phyloP scores from a whole-genome alignment of 2,113 vertebrate genomes.

The Sclerurus mexicanus region DNA sequence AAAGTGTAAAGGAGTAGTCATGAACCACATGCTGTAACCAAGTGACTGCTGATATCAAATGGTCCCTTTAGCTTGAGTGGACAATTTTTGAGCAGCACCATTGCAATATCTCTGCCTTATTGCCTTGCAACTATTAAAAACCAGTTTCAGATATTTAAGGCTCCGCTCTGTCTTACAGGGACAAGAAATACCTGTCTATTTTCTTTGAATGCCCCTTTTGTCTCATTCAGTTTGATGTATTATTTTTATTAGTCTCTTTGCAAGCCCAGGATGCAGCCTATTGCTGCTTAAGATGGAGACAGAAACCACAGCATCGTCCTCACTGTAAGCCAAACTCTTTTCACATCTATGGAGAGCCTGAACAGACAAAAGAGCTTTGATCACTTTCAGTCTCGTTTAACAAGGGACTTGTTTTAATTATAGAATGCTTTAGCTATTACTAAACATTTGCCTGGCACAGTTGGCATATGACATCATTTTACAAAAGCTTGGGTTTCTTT shows the following conservation, averaged over 20 bases:
- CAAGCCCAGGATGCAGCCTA: neutral
- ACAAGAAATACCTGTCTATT: neutral
- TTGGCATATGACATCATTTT: slow-evolving; percentile 53
- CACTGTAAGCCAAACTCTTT: slow-evolving; percentile 14
- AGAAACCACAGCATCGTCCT: slow-evolving; percentile 47
- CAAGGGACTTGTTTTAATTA: slow-evolving; percentile 70
- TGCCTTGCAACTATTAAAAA: neutral
- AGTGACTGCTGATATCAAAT: neutral
- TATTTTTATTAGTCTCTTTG: neutral
- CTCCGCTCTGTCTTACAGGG: neutral
- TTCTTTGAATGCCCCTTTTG: neutral
- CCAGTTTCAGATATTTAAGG: neutral
- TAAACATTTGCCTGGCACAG: slow-evolving; percentile 57
- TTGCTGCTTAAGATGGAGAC: slow-evolving; percentile 10
- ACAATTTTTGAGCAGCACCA: neutral
- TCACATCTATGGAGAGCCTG: slow-evolving; percentile 50
- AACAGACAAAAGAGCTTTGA: slow-evolving; percentile 62
- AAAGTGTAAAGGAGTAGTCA: neutral
- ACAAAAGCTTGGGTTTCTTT: slow-evolving; percentile 49
- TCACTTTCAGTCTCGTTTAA: slow-evolving; percentile 62
- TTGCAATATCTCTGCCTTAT: neutral
- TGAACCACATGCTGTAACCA: neutral
- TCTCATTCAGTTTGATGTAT: neutral
- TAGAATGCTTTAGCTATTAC: slow-evolving; percentile 63
- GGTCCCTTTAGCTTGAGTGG: neutral